Conservation (phyloP, 1,140 invertebrate species). For the Drosophila pseudoananassae region DNA sequence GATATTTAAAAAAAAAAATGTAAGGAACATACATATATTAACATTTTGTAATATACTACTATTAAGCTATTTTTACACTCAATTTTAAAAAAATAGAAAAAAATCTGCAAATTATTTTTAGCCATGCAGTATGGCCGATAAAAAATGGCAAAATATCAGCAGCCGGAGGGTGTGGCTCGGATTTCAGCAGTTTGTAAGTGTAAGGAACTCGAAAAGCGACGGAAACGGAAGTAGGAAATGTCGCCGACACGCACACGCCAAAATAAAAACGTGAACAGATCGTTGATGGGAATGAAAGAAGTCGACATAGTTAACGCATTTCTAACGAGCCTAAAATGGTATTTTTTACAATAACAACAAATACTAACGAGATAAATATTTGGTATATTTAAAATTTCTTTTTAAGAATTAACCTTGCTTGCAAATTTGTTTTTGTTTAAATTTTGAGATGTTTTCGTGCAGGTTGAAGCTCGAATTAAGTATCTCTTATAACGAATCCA, state of each 20-base stretch:
- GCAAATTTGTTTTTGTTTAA: no score
- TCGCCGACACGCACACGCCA: conserved; percentile 50
- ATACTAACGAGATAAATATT: neutral
- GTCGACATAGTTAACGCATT: conserved; percentile 64
- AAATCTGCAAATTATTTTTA: neutral
- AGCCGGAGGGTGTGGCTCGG: conserved; percentile 2
- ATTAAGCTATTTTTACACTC: no score
- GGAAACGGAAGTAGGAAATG: conserved; percentile 61
- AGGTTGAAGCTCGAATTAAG: no score
- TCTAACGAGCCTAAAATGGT: conserved; percentile 57
- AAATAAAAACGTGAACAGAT: conserved; percentile 5
- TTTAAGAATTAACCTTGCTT: no score
- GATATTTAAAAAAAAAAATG: neutral
- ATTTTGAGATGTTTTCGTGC: no score
- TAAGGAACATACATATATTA: no score
- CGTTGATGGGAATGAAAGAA: neutral
- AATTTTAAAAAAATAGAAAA: no score
- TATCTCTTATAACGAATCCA: no score
- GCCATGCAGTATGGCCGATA: neutral
- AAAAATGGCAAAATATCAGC: neutral
- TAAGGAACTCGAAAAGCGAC: conserved; percentile 16
- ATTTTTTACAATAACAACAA: neutral
- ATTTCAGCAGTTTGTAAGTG: conserved; percentile 35
- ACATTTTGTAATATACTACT: no score
- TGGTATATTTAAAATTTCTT: no score